Evolutionary conservation across 2,888 invertebrate genomes (phyloP).

Genomic region (Patella pellucida): DNA sequence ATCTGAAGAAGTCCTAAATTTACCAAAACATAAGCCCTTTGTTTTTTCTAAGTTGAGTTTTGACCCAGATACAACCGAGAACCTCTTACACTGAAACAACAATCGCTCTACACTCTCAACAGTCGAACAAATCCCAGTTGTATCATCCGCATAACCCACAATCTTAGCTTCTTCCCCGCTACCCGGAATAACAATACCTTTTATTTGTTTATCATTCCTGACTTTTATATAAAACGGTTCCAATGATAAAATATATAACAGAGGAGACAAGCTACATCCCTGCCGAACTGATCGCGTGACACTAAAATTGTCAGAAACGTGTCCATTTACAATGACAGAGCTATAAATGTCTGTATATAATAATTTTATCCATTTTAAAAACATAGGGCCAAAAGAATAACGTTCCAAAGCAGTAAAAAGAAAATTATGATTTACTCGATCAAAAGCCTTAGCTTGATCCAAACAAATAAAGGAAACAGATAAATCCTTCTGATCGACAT

Average conservation of each 20-base stretch:
- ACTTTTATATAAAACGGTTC: neutral
- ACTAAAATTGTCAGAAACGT: constrained; percentile 26
- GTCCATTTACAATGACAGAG: constrained; percentile 37
- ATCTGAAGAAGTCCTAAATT: neutral
- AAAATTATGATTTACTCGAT: constrained; percentile 41
- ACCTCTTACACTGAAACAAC: neutral
- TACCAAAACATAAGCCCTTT: neutral
- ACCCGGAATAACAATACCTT: neutral
- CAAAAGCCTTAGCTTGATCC: constrained; percentile 49
- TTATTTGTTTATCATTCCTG: constrained; percentile 4
- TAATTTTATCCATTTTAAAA: constrained; percentile 41
- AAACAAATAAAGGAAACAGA: constrained; percentile 35
- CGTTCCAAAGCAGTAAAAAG: constrained; percentile 33
- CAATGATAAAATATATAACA: neutral
- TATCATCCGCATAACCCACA: neutral
- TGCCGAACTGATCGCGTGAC: neutral
- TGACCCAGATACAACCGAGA: constrained; percentile 12
- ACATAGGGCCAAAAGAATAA: constrained; percentile 40
- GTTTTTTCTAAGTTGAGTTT: constrained; percentile 22
- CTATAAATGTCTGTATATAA: constrained; percentile 38
- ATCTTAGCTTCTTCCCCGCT: neutral
- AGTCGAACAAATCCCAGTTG: neutral
- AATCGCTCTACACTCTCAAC: neutral
- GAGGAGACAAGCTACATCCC: neutral
- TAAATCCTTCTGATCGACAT: constrained; percentile 38